A percentile compares a stretch with the other conserved stretches of the same genome.
Evolutionary conservation across 2,113 vertebrate genomes (phyloP).

Genomic region (Brachyhypopomus gauderio): DNA sequence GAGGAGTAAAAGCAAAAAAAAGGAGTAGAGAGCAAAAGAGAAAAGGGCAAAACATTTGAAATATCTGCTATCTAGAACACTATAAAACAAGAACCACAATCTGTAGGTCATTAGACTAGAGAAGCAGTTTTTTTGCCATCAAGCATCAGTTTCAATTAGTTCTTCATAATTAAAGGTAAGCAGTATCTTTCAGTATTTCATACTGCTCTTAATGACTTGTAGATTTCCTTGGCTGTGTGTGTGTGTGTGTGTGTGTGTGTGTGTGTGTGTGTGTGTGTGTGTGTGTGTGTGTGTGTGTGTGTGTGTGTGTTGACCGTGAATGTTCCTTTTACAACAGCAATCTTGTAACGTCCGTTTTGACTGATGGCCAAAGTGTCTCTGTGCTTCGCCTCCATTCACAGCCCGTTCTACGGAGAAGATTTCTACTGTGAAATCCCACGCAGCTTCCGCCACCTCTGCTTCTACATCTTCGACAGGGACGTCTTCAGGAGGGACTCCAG

Average conservation of each 20-base stretch:
- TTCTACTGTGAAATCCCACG: slow-evolving; percentile 99
- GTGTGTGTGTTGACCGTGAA: not conserved
- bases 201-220: not conserved
- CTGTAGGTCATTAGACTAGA: no score
- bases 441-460: slow-evolving; percentile 94
- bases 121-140: no score
- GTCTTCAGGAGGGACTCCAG: slow-evolving; percentile 99
- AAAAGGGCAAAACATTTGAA: not conserved
- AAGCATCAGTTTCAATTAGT: no score
- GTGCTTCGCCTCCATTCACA: slow-evolving; percentile 61
- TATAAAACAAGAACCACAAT: not conserved
- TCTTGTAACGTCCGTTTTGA: slow-evolving; percentile 2
- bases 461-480: slow-evolving; percentile 98
- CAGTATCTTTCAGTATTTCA: not conserved
- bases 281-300: no score
- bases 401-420: slow-evolving; percentile 98
- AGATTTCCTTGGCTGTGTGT: slow-evolving; percentile 25
- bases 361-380: not conserved
- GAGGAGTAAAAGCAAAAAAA: not conserved
- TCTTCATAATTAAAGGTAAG: not conserved
- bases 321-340: not conserved
- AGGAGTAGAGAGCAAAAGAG: not conserved
- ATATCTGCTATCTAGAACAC: not conserved
- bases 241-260: slow-evolving; percentile 26
- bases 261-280: not conserved